A percentile compares a stretch with the other conserved stretches of the same genome.
Evolutionary conservation across 1,140 invertebrate genomes (phyloP).

Genomic region (Diabrotica undecimpunctata): DNA sequence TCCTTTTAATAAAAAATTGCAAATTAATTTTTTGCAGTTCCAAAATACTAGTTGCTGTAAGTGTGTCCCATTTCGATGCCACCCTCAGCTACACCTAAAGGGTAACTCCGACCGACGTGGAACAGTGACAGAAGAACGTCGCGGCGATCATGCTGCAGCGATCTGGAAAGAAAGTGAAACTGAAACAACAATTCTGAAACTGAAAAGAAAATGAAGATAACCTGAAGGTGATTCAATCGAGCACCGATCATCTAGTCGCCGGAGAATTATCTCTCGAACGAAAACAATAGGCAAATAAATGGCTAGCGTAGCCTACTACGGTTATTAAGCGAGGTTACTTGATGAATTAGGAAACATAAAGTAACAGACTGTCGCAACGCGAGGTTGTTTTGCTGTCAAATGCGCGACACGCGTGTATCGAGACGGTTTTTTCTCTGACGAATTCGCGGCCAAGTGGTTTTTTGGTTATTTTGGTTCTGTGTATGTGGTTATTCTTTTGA

Average conservation of each 20-base stretch:
- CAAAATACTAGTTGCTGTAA: neutral
- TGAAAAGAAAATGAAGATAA: neutral
- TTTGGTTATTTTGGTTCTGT: too few relatives aligned
- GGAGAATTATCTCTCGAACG: neutral
- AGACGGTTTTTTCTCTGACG: too few relatives aligned
- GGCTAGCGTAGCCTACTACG: neutral
- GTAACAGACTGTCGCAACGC: neutral
- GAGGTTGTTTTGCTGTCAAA: neutral
- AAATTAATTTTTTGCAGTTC: too few relatives aligned
- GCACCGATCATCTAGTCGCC: neutral
- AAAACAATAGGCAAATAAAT: neutral
- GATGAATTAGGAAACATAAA: conserved; percentile 2
- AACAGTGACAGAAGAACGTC: neutral
- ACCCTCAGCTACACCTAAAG: neutral
- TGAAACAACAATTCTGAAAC: neutral
- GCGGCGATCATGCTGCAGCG: neutral
- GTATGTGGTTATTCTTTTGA: too few relatives aligned
- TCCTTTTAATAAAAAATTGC: too few relatives aligned
- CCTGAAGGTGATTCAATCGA: neutral
- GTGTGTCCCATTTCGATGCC: neutral
- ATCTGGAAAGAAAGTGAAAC: neutral
- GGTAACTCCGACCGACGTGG: neutral
- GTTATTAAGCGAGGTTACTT: neutral
- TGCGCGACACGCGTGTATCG: neutral
- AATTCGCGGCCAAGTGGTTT: too few relatives aligned